These are phyloP conservation scores for Oncorhynchus keta DNA, from an alignment of 2,113 vertebrate genomes.

Conservation along the genomic window DNA sequence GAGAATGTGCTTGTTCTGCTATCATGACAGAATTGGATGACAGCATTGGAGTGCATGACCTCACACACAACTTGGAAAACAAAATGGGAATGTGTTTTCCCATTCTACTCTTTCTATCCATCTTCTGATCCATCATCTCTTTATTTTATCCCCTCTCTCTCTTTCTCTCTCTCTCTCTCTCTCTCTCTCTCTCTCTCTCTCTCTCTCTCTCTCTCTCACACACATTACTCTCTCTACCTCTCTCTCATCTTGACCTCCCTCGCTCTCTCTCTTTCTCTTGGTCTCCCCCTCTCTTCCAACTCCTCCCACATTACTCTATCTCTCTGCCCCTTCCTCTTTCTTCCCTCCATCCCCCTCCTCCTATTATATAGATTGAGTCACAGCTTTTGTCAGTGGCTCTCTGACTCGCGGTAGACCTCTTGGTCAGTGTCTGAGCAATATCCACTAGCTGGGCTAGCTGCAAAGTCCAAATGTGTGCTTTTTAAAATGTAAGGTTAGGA, in stretches of 20 bases:
- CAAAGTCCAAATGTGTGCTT: too few relatives aligned
- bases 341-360: not conserved
- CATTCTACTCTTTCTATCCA: not conserved
- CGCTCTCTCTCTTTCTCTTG: not conserved
- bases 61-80: not conserved
- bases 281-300: not conserved
- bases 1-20: not conserved
- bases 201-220: too few relatives aligned
- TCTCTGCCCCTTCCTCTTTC: not conserved
- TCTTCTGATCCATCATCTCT: not conserved
- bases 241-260: too few relatives aligned
- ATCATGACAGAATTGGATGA: not conserved
- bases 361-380: conserved; percentile 5
- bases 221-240: too few relatives aligned
- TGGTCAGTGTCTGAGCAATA: too few relatives aligned
- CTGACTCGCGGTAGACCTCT: not conserved
- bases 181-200: too few relatives aligned
- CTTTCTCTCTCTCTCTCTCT: too few relatives aligned
- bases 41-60: not conserved
- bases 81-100: too few relatives aligned
- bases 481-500: too few relatives aligned
- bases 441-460: too few relatives aligned
- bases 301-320: not conserved
- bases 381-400: not conserved
- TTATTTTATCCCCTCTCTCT: not conserved